These are phyloP conservation scores for Phrynocephalus forsythii DNA, from an alignment of 2,797 vertebrate genomes.

Conservation along the genomic window DNA sequence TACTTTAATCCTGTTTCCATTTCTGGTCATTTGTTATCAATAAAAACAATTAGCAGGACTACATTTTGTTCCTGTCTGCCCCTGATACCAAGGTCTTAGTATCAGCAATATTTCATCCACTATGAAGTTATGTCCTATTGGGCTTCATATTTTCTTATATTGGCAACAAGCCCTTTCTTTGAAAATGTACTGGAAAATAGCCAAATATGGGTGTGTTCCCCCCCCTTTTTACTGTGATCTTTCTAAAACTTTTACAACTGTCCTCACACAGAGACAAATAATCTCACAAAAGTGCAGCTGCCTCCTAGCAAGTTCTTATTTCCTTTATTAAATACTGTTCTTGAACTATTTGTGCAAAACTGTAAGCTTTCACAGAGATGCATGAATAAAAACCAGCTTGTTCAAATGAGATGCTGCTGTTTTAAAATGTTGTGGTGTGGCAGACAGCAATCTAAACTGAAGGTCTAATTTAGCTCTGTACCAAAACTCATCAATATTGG, in stretches of 20 bases:
- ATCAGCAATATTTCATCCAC: not conserved
- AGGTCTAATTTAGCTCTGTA: not conserved
- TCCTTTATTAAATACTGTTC: slow-evolving; percentile 31
- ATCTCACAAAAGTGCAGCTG: slow-evolving; percentile 1
- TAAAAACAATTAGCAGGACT: not conserved
- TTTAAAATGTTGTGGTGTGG: slow-evolving; percentile 11
- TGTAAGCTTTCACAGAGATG: not conserved
- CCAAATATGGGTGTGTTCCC: slow-evolving; percentile 3
- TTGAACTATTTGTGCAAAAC: slow-evolving; percentile 8
- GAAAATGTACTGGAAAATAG: slow-evolving; percentile 34
- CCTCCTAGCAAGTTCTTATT: not conserved
- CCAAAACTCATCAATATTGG: not conserved
- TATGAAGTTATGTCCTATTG: not conserved
- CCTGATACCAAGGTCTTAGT: slow-evolving; percentile 24
- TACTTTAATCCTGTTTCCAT: not conserved
- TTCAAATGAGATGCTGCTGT: slow-evolving; percentile 15
- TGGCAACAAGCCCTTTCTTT: slow-evolving; percentile 26
- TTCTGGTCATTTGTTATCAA: not conserved
- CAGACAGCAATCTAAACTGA: slow-evolving; percentile 17
- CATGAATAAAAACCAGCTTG: slow-evolving; percentile 26
- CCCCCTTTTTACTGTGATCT: not conserved
- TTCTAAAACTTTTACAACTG: slow-evolving; percentile 9
- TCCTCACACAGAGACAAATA: not conserved
- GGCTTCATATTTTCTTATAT: not conserved
- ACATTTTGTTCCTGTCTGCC: not conserved